A percentile compares a stretch with the other conserved stretches of the same genome.
These are phyloP conservation scores for Taeniopygia guttata DNA, from an alignment of 2,797 vertebrate species.

Conservation along the genomic window DNA sequence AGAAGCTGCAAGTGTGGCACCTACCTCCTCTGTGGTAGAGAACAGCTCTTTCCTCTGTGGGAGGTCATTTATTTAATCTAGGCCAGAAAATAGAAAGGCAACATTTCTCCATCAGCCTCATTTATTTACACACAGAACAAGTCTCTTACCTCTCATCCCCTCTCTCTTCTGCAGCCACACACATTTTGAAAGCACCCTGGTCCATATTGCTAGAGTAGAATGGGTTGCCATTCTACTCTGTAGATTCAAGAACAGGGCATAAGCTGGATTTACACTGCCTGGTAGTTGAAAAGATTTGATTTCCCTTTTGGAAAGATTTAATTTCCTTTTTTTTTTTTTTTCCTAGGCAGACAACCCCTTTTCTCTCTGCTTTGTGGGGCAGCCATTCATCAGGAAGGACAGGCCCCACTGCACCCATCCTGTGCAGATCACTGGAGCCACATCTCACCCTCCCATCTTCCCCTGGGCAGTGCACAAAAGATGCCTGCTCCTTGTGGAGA, in stretches of 20 bases:
- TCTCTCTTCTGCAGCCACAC: background rate
- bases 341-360: background rate
- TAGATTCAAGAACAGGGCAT: background rate
- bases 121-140: background rate
- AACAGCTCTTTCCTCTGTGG: background rate
- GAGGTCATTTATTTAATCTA: background rate
- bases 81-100: background rate
- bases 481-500: background rate
- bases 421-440: background rate
- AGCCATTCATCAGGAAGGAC: background rate
- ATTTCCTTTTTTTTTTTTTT: no score
- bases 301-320: background rate
- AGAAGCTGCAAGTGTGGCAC: background rate
- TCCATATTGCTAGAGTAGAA: background rate
- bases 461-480: background rate
- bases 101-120: background rate
- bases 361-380: background rate
- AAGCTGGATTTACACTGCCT: background rate
- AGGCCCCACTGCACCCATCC: conserved; percentile 20
- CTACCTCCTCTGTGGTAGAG: background rate
- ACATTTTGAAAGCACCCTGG: background rate
- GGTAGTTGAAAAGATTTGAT: background rate
- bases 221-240: rapidly evolving
- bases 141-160: background rate
- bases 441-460: background rate